These are phyloP conservation scores for Parus major DNA, from an alignment of 2,113 vertebrate genomes.

Conservation along the genomic window DNA sequence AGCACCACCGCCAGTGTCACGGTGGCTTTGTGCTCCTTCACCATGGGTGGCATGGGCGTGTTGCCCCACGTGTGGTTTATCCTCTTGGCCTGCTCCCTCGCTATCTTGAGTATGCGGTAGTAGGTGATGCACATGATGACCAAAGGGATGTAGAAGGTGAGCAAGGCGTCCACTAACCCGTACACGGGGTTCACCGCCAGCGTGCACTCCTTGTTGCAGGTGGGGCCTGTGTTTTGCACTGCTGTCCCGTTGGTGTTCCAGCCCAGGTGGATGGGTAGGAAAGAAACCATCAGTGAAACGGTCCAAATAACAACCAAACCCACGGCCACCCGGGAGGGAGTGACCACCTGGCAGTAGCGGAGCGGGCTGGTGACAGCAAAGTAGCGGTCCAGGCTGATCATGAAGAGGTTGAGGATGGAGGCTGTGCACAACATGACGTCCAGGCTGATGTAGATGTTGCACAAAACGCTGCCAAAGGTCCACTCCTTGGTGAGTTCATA, in stretches of 20 bases:
- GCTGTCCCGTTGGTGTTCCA: conserved; percentile 87
- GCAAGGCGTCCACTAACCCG: conserved; percentile 83
- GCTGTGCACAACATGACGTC: conserved; percentile 97
- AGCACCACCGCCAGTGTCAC: conserved; percentile 88
- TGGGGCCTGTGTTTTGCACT: conserved; percentile 74
- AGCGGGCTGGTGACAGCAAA: conserved; percentile 88
- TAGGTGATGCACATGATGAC: conserved; percentile 92
- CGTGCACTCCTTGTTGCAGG: conserved; percentile 67
- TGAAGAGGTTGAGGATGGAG: conserved; percentile 94
- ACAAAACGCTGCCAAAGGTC: conserved; percentile 82
- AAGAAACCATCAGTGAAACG: conserved; percentile 89
- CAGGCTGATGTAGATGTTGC: conserved; percentile 92
- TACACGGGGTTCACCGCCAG: conserved; percentile 88
- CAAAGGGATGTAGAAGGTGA: conserved; percentile 92
- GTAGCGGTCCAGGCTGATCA: conserved; percentile 95
- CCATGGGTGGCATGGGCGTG: conserved; percentile 63
- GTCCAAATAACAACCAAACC: conserved; percentile 86
- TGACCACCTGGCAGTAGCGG: conserved; percentile 84
- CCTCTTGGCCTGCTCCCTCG: conserved; percentile 88
- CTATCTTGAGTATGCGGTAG: conserved; percentile 88
- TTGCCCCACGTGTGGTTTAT: conserved; percentile 75
- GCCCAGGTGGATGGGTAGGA: conserved; percentile 92
- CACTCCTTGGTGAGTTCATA: conserved; percentile 80
- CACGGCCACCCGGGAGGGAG: conserved; percentile 77
- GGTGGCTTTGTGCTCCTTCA: conserved; percentile 91